Base-by-base conservation (phyloP, 2,888 invertebrate species). In the Frankliniella intonsa region DNA sequence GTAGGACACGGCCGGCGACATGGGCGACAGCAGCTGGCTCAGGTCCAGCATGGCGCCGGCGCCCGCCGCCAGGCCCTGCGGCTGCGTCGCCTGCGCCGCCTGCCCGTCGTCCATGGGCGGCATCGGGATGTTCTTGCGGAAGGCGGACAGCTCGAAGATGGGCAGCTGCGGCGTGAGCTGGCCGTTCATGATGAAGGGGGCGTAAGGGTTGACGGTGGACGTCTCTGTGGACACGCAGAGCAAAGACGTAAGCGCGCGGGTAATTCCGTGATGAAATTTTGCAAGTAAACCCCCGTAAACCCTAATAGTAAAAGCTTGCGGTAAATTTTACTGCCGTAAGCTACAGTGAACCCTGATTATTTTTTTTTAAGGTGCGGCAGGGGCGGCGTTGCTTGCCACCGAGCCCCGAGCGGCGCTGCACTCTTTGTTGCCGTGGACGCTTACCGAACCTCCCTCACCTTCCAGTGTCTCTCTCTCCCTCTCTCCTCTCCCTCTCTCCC, bases 71-170 rank as follows among this genome's bases (percentile, higher is more conserved):
- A 8, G 62, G 65, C 69, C 25, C 81, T 17, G n/a, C 76, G 12
- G 14, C 5, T 17, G 69, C 81, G 49, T 80, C 50, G 80, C 49
- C n/a, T 50, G 25, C 2, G 50, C 38, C 49, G 80, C 49, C 38
- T 50, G 25, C 19, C n/a, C 50, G 38, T 50, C 79, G 25, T 17
- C 17, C 22, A 82, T 79, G 65, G 19, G 62, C 27, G 25, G 82
- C 80, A 8, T 83, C 83, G 9, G 85, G 85, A 83, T 86, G 86
- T 49, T 84, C 83, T 1, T 87, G 87, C 12, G 87, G 87, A 12
- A 87, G 84, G 85, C 85, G 81, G 84, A 83, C 62, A 86, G 84
- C 80, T 86, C 84, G 50, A 83, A 83, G 3, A 86, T 83, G 49
- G 85, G 85, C 11, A 86, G 83, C 50, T 83, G 83, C 5, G 83